phyloP scores from a whole-genome alignment of 2,797 vertebrate species.

The Syngnathus acus region DNA sequence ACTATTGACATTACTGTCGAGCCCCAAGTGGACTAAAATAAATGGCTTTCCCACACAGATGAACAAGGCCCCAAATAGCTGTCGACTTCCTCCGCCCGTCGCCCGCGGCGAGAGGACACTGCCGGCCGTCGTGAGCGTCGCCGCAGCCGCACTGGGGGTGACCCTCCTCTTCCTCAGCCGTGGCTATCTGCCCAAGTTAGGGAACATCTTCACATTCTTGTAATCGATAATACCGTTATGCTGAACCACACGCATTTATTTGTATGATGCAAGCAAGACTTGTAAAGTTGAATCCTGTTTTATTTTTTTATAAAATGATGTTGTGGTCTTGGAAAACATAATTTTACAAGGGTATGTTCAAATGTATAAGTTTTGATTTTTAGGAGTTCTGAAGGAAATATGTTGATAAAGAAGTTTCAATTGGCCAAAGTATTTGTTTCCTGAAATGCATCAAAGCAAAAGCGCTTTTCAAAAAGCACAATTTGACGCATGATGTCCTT shows the following conservation, averaged over 20 bases:
- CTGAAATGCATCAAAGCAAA: background rate
- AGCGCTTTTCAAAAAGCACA: background rate
- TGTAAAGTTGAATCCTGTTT: background rate
- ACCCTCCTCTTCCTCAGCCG: conserved; percentile 60
- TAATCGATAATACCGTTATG: background rate
- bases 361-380: background rate
- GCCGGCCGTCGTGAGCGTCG: conserved; percentile 38
- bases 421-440: background rate
- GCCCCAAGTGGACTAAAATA: background rate
- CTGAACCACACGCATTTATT: background rate
- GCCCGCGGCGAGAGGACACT: conserved; percentile 43
- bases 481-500: conserved; percentile 4
- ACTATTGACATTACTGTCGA: background rate
- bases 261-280: background rate
- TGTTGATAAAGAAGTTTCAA: background rate
- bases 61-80: conserved; percentile 62
- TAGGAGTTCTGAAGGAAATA: background rate
- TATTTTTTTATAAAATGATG: no score
- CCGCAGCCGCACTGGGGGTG: conserved; percentile 46
- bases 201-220: background rate
- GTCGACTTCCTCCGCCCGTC: conserved; percentile 53
- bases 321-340: no score
- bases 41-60: conserved; percentile 41
- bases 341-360: background rate
- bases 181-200: conserved; percentile 51